A percentile compares a stretch with the other conserved stretches of the same genome.
Conservation (phyloP, 2,797 vertebrate species). For the Dryobates pubescens region DNA sequence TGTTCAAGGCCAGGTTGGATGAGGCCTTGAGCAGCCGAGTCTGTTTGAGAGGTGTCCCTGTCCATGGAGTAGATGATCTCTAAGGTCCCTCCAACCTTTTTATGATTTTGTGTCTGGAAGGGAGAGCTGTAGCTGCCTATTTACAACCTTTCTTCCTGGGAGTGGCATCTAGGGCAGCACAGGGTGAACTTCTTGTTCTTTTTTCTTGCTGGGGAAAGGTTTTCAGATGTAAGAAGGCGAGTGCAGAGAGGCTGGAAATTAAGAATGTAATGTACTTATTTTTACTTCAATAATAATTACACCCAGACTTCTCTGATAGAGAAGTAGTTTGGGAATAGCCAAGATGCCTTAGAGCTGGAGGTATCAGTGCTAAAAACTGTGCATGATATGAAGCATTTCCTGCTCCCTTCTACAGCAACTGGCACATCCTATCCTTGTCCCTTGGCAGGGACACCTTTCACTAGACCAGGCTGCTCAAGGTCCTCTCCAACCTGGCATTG, state of each 20-base stretch:
- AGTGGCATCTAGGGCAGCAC: not conserved
- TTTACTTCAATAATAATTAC: not conserved
- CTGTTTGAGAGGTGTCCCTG: too few relatives aligned
- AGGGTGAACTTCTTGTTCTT: not conserved
- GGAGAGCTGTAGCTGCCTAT: not conserved
- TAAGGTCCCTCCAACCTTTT: too few relatives aligned
- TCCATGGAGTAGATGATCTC: too few relatives aligned
- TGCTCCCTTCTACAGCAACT: not conserved
- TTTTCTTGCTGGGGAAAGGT: not conserved
- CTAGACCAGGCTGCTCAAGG: too few relatives aligned
- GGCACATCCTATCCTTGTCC: not conserved
- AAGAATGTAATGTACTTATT: not conserved
- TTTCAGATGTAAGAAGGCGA: not conserved
- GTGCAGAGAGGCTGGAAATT: not conserved
- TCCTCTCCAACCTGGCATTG: too few relatives aligned
- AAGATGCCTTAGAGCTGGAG: not conserved
- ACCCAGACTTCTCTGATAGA: not conserved
- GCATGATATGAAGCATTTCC: rapidly evolving
- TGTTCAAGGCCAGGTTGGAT: too few relatives aligned
- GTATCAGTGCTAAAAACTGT: not conserved
- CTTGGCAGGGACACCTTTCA: too few relatives aligned
- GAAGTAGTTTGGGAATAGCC: not conserved
- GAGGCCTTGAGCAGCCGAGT: too few relatives aligned
- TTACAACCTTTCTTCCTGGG: not conserved
- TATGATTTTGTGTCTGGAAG: not conserved